A percentile compares a stretch with the other conserved stretches of the same genome.
Evolutionary conservation across 2,888 invertebrate species (phyloP).

Genomic region (Caenorhabditis imperialis): DNA sequence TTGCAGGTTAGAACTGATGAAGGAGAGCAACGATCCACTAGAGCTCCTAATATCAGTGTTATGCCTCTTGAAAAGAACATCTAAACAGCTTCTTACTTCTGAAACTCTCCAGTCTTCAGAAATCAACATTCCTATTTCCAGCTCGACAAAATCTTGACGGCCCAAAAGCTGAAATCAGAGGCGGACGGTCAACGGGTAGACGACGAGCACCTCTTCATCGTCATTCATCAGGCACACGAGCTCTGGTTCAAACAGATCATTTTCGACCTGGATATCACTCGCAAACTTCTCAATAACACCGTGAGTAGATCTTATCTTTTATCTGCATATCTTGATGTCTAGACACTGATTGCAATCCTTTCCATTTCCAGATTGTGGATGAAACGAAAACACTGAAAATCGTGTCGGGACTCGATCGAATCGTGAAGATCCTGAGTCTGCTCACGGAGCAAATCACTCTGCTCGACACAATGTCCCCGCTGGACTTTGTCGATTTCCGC

Average conservation of each 20-base stretch:
- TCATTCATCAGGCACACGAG: conserved; percentile 85
- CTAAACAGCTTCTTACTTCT: conserved; percentile 31
- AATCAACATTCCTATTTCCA: conserved; percentile 59
- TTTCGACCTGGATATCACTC: conserved; percentile 93
- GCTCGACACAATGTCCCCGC: conserved; percentile 97
- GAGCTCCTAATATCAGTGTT: neutral
- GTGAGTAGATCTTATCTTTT: conserved; percentile 45
- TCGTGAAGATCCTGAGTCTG: conserved; percentile 90
- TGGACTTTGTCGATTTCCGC: conserved; percentile 98
- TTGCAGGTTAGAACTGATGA: conserved; percentile 81
- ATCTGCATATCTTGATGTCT: too few species aligned
- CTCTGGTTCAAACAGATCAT: conserved; percentile 99
- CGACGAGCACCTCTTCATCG: conserved; percentile 66
- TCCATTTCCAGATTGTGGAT: conserved; percentile 83
- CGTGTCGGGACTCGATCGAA: conserved; percentile 89
- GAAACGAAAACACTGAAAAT: conserved; percentile 94
- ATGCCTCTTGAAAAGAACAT: neutral
- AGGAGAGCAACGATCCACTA: neutral
- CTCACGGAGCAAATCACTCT: conserved; percentile 97
- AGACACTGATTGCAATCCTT: too few species aligned
- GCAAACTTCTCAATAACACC: conserved; percentile 83
- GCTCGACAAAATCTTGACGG: conserved; percentile 88
- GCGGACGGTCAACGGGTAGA: conserved; percentile 78
- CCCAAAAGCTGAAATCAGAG: conserved; percentile 88
- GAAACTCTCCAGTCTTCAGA: neutral